Evolutionary conservation across 2,888 invertebrate genomes (phyloP).

Genomic region (Ecdyonurus torrentis): DNA sequence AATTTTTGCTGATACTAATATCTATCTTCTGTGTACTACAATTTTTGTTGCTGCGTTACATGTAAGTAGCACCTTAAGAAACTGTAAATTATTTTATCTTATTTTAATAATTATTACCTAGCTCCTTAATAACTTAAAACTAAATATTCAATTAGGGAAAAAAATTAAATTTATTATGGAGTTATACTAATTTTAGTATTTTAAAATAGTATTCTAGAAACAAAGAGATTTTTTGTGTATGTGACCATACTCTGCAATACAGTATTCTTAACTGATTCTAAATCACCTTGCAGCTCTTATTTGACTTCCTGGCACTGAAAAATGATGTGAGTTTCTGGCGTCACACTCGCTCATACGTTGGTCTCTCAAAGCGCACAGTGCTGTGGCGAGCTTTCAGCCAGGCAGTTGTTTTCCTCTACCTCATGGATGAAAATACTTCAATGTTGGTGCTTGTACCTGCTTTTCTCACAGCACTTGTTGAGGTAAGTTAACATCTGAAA

Average conservation of each 20-base stretch:
- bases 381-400: conserved; percentile 91
- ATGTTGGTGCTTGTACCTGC: conserved; percentile 73
- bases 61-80: too few species aligned
- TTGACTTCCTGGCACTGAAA: conserved; percentile 95
- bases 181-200: too few species aligned
- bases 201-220: too few species aligned
- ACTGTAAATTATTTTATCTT: too few species aligned
- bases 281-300: conserved; percentile 53
- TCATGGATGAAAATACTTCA: conserved; percentile 84
- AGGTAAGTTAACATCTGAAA: conserved; percentile 35
- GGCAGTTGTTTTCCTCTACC: conserved; percentile 75
- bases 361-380: conserved; percentile 75
- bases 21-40: conserved; percentile 78
- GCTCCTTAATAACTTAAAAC: not conserved
- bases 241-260: too few species aligned
- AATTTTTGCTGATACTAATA: conserved; percentile 89
- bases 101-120: not conserved
- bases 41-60: conserved; percentile 82
- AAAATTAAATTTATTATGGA: too few species aligned
- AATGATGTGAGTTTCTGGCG: conserved; percentile 96
- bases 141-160: too few species aligned
- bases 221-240: too few species aligned
- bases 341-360: conserved; percentile 65
- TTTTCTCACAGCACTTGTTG: conserved; percentile 73
- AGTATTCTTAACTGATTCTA: not conserved